These are phyloP conservation scores for Kuschelorhynchus macadamiae DNA, from an alignment of 2,888 invertebrate genomes.

Conservation along the genomic window DNA sequence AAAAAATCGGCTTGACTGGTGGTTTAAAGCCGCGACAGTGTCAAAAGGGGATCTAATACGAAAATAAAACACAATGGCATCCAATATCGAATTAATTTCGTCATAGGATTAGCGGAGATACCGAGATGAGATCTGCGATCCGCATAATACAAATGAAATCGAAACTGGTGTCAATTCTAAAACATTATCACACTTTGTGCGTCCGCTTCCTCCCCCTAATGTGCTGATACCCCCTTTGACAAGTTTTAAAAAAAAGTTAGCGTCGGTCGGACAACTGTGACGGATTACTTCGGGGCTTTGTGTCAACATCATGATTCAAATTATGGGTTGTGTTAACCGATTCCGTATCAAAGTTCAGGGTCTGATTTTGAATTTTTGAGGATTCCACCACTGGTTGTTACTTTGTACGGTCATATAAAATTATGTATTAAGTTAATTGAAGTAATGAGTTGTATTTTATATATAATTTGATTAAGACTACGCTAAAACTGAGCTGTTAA, in stretches of 20 bases:
- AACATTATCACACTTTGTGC: slow-evolving; percentile 64
- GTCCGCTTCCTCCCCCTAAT: slow-evolving; percentile 54
- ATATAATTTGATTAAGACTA: too few species aligned
- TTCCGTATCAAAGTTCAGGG: slow-evolving; percentile 49
- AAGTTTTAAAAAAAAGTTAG: slow-evolving; percentile 42
- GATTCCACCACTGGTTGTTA: too few species aligned
- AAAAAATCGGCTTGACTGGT: too few species aligned
- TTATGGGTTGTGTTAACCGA: slow-evolving; percentile 63
- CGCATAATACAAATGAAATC: slow-evolving; percentile 67
- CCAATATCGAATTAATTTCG: slow-evolving; percentile 63
- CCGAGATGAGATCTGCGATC: slow-evolving; percentile 66
- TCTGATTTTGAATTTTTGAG: slow-evolving; percentile 25
- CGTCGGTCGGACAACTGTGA: slow-evolving; percentile 60
- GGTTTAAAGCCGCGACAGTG: too few species aligned
- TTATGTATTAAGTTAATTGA: too few species aligned
- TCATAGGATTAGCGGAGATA: slow-evolving; percentile 62
- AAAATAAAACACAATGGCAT: slow-evolving; percentile 54
- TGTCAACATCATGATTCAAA: slow-evolving; percentile 69
- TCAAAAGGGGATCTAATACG: slow-evolving; percentile 32
- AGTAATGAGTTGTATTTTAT: too few species aligned
- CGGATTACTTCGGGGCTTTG: slow-evolving; percentile 68
- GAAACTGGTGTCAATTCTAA: slow-evolving; percentile 66
- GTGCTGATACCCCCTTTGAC: slow-evolving; percentile 38
- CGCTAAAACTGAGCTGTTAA: too few species aligned
- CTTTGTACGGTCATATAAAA: too few species aligned